Base-by-base conservation (phyloP, 2,113 vertebrate genomes). In the Cottus gobio region DNA sequence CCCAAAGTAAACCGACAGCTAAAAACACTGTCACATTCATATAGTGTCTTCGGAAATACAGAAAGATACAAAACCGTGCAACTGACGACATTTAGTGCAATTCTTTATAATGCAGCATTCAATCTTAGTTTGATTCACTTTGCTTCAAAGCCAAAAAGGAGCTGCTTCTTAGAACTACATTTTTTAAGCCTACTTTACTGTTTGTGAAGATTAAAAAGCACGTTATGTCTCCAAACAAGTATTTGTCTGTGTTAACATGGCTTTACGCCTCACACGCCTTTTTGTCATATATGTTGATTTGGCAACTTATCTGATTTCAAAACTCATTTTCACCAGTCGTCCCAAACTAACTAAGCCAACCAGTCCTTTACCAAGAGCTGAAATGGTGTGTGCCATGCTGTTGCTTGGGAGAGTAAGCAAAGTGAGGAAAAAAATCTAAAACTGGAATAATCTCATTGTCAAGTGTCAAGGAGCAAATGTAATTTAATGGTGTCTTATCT, bases 401-500 rank as follows among this genome's bases (percentile, higher is more conserved):
- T 60, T 66, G 80, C 71, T 71, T 12, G 54, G 48, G 31, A 63
- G 48, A 68, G 24, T 79, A 46, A 28, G 70, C 4, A 69, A 68
- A 75, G n/a, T 22, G 30, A 52, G 71, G 5, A 26, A 70, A 70
- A 62, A 62, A 62, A 37, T 56, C 70, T 72, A 75, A 72, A 74
- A 77, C 66, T 77, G 48, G 65, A 75, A 83, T 36, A n/a, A 73
- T 85, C 50, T 79, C 57, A 52, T 62, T 82, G 80, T 85, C 13
- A 54, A 70, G 78, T 80, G 79, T 77, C 75, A 87, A 71, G 58
- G 76, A 89, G 58, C 46, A 80, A 87, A 87, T 81, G 62, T 74
- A 83, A 81, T 88, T 86, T 79, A 87, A 80, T 50, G 78, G 71
- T 68, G 70, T 88, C 64, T 86, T 57, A 61, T 69, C 70, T 85